These are phyloP conservation scores for Digitonthophagus gazella DNA, from an alignment of 2,888 invertebrate genomes.

Conservation along the genomic window DNA sequence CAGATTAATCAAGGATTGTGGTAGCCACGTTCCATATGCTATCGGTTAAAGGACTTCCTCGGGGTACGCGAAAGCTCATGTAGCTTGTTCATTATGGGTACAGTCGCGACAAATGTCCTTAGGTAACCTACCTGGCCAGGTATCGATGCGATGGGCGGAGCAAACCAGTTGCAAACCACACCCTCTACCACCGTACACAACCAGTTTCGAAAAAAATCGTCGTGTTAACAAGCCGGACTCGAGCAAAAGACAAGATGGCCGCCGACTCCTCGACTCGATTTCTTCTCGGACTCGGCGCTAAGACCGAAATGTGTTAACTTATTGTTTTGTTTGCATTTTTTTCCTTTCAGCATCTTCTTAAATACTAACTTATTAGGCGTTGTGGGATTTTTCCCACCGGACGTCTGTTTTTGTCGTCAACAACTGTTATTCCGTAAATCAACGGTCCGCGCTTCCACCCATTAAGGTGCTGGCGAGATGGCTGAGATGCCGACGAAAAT, in stretches of 20 bases:
- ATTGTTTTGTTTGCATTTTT: background rate
- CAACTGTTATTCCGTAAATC: background rate
- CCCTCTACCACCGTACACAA: conserved; percentile 38
- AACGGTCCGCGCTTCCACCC: background rate
- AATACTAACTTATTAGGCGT: background rate
- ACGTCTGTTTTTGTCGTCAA: background rate
- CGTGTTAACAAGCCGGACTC: conserved; percentile 49
- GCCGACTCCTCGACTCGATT: conserved; percentile 45
- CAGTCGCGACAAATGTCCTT: conserved; percentile 45
- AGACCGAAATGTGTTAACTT: background rate
- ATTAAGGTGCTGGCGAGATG: background rate
- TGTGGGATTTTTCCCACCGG: background rate
- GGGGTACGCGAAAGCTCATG: conserved; percentile 34
- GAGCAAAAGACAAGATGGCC: conserved; percentile 48
- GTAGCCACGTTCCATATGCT: background rate
- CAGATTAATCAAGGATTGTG: conserved; percentile 1
- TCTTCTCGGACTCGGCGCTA: conserved; percentile 36
- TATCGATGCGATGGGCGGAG: conserved; percentile 39
- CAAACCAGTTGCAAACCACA: conserved; percentile 38
- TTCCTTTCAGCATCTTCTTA: background rate
- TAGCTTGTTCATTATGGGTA: conserved; percentile 40
- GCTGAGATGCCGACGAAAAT: conserved; percentile 1
- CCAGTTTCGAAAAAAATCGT: conserved; percentile 42
- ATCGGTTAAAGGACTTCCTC: conserved; percentile 11
- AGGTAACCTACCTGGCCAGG: conserved; percentile 34